Conservation (phyloP, 1,140 invertebrate species). For the Coelopa frigida region DNA sequence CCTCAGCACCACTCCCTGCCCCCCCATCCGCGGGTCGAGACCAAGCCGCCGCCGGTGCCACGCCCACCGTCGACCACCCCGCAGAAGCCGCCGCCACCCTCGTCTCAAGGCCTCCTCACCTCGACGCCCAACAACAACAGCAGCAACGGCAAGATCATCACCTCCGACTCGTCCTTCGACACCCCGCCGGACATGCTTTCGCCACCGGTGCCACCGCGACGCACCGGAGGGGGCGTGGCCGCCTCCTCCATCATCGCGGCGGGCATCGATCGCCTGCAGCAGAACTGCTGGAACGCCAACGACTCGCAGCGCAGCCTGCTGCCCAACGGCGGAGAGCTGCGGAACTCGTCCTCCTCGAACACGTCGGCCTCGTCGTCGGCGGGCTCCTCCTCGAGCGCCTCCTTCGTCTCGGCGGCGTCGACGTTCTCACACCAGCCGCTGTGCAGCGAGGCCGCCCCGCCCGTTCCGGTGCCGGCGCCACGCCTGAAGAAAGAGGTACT, state of each 20-base stretch:
- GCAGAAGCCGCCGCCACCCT: slow-evolving; percentile 9
- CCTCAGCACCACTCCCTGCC: not conserved
- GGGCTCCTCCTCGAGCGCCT: slow-evolving; percentile 28
- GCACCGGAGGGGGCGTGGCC: slow-evolving; percentile 21
- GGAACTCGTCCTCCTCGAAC: slow-evolving; percentile 25
- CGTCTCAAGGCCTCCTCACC: slow-evolving; percentile 9
- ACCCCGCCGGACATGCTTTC: slow-evolving; percentile 39
- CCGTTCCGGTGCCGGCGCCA: slow-evolving; percentile 30
- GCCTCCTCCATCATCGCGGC: slow-evolving; percentile 15
- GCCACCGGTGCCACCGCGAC: slow-evolving; percentile 37
- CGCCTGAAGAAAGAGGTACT: slow-evolving; percentile 41
- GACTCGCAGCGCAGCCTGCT: slow-evolving; percentile 16
- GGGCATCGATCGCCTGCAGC: slow-evolving; percentile 34
- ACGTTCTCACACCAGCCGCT: slow-evolving; percentile 31
- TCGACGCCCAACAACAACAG: slow-evolving; percentile 24
- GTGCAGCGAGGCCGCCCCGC: not conserved
- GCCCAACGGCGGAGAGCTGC: slow-evolving; percentile 19
- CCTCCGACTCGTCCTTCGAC: slow-evolving; percentile 32
- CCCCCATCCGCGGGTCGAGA: slow-evolving; percentile 17
- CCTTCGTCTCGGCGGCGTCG: slow-evolving; percentile 37
- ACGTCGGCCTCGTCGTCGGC: slow-evolving; percentile 20
- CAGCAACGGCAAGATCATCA: slow-evolving; percentile 18
- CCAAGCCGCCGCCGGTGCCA: slow-evolving; percentile 17
- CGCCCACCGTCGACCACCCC: not conserved
- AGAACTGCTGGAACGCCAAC: slow-evolving; percentile 35